Percentiles rank a stretch among this genome's conserved stretches.
Evolutionary conservation across 2,888 invertebrate species (phyloP).

Genomic region (Spisula solida): DNA sequence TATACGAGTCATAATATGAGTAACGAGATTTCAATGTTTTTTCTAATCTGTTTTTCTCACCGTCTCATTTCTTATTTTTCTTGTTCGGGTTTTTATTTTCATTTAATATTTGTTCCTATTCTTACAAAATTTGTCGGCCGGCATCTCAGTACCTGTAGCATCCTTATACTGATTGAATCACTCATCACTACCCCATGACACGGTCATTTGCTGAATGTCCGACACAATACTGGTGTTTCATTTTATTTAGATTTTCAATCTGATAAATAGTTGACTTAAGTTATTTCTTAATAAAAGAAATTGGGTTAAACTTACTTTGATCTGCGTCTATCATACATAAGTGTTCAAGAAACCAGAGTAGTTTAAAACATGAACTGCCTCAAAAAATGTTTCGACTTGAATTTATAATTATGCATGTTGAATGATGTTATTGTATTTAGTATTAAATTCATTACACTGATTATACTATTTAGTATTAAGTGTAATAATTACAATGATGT

Average conservation of each 20-base stretch:
- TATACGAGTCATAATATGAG: neutral
- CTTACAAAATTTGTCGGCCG: neutral
- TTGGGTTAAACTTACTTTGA: neutral
- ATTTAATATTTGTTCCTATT: neutral
- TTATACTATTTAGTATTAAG: too few relatives aligned
- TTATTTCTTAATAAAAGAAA: slow-evolving; percentile 6
- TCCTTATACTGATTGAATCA: neutral
- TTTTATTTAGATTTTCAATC: neutral
- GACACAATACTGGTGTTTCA: neutral
- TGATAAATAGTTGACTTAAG: neutral
- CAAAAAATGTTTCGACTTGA: too few relatives aligned
- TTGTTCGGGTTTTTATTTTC: slow-evolving; percentile 4
- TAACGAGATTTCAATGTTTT: slow-evolving; percentile 12
- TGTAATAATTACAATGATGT: too few relatives aligned
- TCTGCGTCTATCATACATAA: too few relatives aligned
- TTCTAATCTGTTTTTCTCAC: neutral
- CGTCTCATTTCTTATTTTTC: neutral
- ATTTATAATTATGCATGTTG: too few relatives aligned
- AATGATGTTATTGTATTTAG: too few relatives aligned
- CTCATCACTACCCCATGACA: neutral
- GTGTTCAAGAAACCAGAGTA: too few relatives aligned
- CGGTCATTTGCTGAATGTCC: neutral
- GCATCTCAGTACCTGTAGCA: neutral
- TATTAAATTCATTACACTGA: too few relatives aligned
- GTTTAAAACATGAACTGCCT: too few relatives aligned